A percentile compares a stretch with the other conserved stretches of the same genome.
These are phyloP conservation scores for Mallateleia sp. DNA, from an alignment of 2,888 invertebrate species.

Conservation along the genomic window DNA sequence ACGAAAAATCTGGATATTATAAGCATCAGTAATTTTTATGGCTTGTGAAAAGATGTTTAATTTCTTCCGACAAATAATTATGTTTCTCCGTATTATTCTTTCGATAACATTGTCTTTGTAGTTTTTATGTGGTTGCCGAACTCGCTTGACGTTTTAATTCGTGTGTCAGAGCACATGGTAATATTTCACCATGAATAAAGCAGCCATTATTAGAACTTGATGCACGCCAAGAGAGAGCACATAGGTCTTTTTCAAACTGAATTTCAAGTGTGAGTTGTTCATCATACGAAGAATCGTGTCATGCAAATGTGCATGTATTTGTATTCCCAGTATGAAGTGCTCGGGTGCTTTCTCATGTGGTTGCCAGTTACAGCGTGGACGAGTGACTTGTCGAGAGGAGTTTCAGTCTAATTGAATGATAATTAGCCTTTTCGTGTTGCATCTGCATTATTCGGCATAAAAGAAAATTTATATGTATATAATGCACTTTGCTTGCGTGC, in stretches of 20 bases:
- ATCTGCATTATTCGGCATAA: constrained; percentile 45
- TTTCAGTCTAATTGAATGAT: constrained; percentile 84
- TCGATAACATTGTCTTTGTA: not conserved
- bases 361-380: constrained; percentile 85
- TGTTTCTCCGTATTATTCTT: not conserved
- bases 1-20: too few relatives aligned
- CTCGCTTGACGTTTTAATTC: constrained; percentile 18
- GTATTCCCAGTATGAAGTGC: constrained; percentile 67
- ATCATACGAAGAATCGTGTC: constrained; percentile 67
- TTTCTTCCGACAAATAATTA: too few relatives aligned
- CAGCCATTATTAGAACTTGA: constrained; percentile 88
- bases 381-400: constrained; percentile 80
- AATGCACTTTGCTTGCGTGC: constrained; percentile 21
- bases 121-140: not conserved
- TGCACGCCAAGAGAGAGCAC: constrained; percentile 78
- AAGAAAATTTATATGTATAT: constrained; percentile 27
- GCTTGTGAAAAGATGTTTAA: too few relatives aligned
- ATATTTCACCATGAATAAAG: constrained; percentile 83
- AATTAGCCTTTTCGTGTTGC: constrained; percentile 76
- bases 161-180: constrained; percentile 34
- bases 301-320: constrained; percentile 66
- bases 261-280: constrained; percentile 68
- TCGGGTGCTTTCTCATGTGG: constrained; percentile 84
- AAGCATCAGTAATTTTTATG: too few relatives aligned
- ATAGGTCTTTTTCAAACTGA: constrained; percentile 75